Evolutionary conservation across 2,888 invertebrate genomes (phyloP), one percentile per base, ranked within the genome.

Genomic region (Xestoiulus laeticollis): DNA sequence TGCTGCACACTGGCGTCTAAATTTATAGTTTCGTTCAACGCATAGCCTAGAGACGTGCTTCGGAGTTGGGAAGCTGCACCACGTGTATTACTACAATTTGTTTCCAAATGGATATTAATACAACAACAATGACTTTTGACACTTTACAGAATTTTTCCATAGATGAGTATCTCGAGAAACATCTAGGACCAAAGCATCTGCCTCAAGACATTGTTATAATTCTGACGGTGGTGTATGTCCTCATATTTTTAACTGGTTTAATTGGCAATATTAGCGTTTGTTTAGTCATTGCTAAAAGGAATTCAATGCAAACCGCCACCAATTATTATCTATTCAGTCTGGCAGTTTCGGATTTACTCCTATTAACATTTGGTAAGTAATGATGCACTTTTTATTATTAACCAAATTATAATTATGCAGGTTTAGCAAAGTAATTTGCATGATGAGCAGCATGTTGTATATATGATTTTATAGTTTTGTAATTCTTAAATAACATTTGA

Each of bases 311-410:
- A 90, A 96, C 97, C 0, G 96, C 97, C 0, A 98, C 98, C 0
- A 98, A 98, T 91, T 98, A 96, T 91, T 98, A 98, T 91, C 93
- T 98, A 85, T 96, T 97, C 93, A 97, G 96, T 91, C 93, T 97
- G 92, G 96, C 98, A 26, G 93, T 97, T 22, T 97, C 97, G 30
- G 98, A 98, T 92, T 93, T 98, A 26, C 94, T 95, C 87, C 94
- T 97, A 89, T 93, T 98, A 19, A 91, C 96, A 5, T 94, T 97
- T 90, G 98, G 97, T 96, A 92, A 95, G 95, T 89, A 53, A 38
- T 6, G 33, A 38, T 38, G 33, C 33, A 38, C 33, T 2, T 38
- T 38, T 5, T 6, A 38, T 38, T 5, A 38, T 38, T 38, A 38
- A 38, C 33, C 33, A 2, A 38, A 38, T 5, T 38, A 38, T 5